Evolutionary conservation across 2,797 vertebrate species (phyloP).

Genomic region (Pangasius larnaudii): DNA sequence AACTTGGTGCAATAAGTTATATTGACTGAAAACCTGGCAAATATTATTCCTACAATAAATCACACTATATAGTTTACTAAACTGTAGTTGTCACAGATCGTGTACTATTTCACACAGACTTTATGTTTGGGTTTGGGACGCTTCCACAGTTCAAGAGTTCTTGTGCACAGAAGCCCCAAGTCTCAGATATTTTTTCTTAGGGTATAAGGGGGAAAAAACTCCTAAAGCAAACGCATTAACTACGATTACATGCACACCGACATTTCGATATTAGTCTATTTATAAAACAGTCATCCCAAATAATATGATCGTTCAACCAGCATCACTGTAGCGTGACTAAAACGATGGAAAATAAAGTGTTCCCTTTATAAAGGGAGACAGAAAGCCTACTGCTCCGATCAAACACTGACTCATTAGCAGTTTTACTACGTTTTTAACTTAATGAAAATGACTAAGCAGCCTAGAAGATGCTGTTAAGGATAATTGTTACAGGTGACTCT

Average conservation of each 20-base stretch:
- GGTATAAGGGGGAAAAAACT: neutral
- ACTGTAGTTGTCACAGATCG: neutral
- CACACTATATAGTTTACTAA: neutral
- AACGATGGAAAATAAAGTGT: neutral
- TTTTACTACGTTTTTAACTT: neutral
- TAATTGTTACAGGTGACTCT: neutral
- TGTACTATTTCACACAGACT: neutral
- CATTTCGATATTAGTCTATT: constrained; percentile 17
- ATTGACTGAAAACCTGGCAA: neutral
- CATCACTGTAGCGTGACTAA: neutral
- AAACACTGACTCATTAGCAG: neutral
- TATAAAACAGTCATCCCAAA: neutral
- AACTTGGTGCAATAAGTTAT: neutral
- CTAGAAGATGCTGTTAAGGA: too few relatives aligned
- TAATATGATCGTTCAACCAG: neutral
- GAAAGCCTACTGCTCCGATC: neutral
- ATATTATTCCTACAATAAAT: neutral
- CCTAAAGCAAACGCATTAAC: neutral
- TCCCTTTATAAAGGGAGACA: neutral
- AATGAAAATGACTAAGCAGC: neutral
- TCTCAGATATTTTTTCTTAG: neutral
- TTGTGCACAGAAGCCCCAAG: neutral
- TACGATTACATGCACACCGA: neutral
- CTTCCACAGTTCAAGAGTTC: neutral
- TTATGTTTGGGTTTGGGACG: too few relatives aligned